Percentiles rank a stretch among this genome's conserved stretches.
These are phyloP conservation scores for Chlorospingus semifuscus DNA, from an alignment of 2,797 vertebrate genomes.

Conservation along the genomic window DNA sequence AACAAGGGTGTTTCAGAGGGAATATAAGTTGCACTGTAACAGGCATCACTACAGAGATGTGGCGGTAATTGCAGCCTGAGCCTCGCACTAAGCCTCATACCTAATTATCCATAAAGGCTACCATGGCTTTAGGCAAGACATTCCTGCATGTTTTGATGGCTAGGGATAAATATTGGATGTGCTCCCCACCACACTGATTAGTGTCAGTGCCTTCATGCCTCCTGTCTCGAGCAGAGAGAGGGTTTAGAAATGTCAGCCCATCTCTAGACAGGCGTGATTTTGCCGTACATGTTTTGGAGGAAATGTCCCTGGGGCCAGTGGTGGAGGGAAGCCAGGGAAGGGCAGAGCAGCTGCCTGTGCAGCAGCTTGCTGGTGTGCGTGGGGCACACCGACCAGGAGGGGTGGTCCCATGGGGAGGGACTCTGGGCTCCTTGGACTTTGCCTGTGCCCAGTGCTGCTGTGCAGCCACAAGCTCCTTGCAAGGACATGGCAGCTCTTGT, in stretches of 20 bases:
- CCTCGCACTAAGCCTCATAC: not conserved
- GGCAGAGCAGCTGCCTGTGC: not conserved
- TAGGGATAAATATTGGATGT: fast-evolving
- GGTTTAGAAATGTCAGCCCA: fast-evolving
- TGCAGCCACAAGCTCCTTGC: not conserved
- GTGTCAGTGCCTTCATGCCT: not conserved
- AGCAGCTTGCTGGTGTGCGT: fast-evolving
- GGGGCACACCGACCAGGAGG: fast-evolving
- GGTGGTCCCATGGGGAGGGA: fast-evolving
- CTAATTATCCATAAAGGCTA: not conserved
- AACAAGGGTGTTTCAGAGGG: not conserved
- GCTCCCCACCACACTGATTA: not conserved
- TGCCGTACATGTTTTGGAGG: fast-evolving
- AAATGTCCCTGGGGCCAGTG: not conserved
- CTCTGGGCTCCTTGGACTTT: not conserved
- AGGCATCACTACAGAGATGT: not conserved
- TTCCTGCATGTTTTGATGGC: not conserved
- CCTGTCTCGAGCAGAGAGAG: not conserved
- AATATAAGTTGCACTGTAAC: not conserved
- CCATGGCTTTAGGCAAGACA: not conserved
- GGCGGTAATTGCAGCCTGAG: not conserved
- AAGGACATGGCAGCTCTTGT: not conserved
- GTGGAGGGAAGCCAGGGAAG: not conserved
- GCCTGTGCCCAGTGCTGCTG: not conserved
- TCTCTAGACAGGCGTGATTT: not conserved